phyloP scores from a whole-genome alignment of 2,113 vertebrate genomes.

The Tauraco erythrolophus region DNA sequence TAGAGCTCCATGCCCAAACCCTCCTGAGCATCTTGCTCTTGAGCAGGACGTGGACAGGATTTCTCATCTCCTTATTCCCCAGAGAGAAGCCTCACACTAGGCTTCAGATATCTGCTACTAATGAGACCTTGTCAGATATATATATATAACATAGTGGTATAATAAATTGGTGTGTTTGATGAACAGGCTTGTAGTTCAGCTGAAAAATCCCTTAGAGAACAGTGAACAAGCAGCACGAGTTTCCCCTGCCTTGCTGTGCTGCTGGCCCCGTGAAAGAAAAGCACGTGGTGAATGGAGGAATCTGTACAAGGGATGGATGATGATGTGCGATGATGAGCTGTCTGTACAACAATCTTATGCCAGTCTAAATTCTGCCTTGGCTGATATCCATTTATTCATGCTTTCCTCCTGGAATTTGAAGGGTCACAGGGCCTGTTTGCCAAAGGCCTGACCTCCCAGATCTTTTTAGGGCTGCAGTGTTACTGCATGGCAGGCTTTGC shows the following conservation, averaged over 20 bases:
- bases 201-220: background rate
- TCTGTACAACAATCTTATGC: background rate
- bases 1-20: background rate
- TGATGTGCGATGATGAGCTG: background rate
- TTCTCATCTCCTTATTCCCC: background rate
- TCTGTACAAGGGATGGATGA: background rate
- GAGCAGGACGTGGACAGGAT: background rate
- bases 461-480: background rate
- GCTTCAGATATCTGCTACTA: background rate
- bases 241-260: background rate
- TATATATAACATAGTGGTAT: rapidly evolving
- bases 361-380: background rate
- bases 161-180: background rate
- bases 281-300: background rate
- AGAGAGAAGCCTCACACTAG: background rate
- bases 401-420: background rate
- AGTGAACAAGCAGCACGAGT: background rate
- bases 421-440: background rate
- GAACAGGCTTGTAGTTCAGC: background rate
- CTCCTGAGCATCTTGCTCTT: background rate
- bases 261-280: background rate
- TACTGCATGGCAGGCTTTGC: background rate
- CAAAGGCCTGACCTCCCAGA: background rate
- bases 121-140: background rate
- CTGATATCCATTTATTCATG: background rate